phyloP scores from a whole-genome alignment of 1,140 invertebrate species.

The Sarcophaga bullata region DNA sequence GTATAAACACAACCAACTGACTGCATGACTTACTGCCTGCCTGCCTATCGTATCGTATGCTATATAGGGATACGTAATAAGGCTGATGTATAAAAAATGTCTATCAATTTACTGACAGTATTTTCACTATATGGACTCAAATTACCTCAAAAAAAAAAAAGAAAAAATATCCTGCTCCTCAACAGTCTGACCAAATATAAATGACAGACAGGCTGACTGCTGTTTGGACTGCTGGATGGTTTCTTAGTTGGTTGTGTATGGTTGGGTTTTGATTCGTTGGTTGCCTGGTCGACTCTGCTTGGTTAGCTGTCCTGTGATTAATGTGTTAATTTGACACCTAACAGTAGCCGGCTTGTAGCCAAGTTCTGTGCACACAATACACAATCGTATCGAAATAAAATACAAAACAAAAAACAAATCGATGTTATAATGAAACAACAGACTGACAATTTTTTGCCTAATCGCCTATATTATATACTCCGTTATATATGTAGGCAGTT shows the following conservation, averaged over 20 bases:
- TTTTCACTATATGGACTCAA: conserved; percentile 15
- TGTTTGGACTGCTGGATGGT: neutral
- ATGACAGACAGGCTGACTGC: neutral
- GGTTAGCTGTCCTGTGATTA: conserved; percentile 40
- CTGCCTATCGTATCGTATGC: neutral
- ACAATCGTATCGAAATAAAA: neutral
- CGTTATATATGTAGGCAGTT: neutral
- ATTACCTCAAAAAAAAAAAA: neutral
- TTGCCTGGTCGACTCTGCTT: neutral
- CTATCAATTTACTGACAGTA: conserved; percentile 38
- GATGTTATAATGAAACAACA: conserved; percentile 23
- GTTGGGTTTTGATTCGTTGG: neutral
- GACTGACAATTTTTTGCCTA: conserved; percentile 27
- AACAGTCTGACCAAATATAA: neutral
- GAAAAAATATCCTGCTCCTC: neutral
- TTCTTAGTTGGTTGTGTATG: conserved; percentile 8
- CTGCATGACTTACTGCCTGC: neutral
- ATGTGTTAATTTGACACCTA: conserved; percentile 41
- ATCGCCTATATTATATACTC: neutral
- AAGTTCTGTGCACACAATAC: neutral
- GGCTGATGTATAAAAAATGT: conserved; percentile 19
- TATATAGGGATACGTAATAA: neutral
- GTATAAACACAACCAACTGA: neutral
- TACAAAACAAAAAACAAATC: neutral
- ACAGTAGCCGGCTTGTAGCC: conserved; percentile 33